Conservation (phyloP, 2,888 invertebrate species). For the Iselma pallidipennis region DNA sequence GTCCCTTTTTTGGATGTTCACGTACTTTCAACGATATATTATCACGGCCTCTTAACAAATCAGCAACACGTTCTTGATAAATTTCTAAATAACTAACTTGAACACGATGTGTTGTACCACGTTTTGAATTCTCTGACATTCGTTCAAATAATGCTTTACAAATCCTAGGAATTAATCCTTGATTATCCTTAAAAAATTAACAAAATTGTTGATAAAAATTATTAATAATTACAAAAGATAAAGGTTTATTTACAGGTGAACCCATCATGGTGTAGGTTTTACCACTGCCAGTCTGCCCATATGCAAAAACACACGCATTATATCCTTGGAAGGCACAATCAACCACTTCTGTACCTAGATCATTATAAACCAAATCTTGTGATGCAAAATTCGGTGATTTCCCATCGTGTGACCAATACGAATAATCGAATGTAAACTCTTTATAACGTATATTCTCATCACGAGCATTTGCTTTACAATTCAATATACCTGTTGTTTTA, state of each 20-base stretch:
- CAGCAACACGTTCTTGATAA: conserved; percentile 71
- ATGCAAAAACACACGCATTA: conserved; percentile 90
- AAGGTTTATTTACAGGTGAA: conserved; percentile 61
- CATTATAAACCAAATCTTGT: conserved; percentile 79
- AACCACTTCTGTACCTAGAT: conserved; percentile 77
- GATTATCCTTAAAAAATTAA: conserved; percentile 64
- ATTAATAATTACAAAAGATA: background rate
- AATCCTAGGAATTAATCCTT: conserved; percentile 83
- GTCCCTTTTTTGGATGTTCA: conserved; percentile 76
- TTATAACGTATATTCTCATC: conserved; percentile 63
- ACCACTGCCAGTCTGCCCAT: conserved; percentile 90
- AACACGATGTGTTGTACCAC: conserved; percentile 81
- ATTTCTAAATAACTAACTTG: conserved; percentile 74
- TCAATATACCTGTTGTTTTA: conserved; percentile 78
- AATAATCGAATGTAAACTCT: conserved; percentile 88
- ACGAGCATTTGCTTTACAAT: conserved; percentile 63
- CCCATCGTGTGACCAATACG: conserved; percentile 82
- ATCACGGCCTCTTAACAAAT: conserved; percentile 62
- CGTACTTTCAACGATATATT: conserved; percentile 63
- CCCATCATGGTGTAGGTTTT: conserved; percentile 95
- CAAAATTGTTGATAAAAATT: background rate
- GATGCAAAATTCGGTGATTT: conserved; percentile 73
- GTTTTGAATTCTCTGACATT: conserved; percentile 79
- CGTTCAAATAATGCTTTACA: conserved; percentile 81
- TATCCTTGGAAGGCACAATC: conserved; percentile 83